Conservation (phyloP, 2,113 vertebrate species). For the Isichthys henryi region DNA sequence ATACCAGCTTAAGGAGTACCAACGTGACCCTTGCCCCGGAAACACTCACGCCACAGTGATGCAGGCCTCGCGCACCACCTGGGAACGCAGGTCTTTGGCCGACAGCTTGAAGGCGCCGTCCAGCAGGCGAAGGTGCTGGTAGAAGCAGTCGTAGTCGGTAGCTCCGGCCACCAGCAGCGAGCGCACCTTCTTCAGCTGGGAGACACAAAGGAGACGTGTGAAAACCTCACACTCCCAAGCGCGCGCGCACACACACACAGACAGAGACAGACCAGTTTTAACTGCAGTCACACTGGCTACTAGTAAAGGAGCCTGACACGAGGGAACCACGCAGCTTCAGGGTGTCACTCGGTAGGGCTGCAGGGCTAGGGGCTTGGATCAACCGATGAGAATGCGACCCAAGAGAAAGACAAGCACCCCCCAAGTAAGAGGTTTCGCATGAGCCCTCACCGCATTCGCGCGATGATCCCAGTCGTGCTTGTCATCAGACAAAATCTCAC, state of each 20-base stretch:
- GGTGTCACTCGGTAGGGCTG: neutral
- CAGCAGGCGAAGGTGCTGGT: conserved; percentile 86
- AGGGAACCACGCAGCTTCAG: neutral
- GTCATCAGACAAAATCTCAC: conserved; percentile 93
- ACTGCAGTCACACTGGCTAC: no score
- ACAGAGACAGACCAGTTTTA: neutral
- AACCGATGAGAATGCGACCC: neutral
- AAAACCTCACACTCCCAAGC: neutral
- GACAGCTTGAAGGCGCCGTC: conserved; percentile 95
- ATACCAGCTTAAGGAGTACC: neutral
- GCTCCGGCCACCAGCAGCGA: conserved; percentile 88
- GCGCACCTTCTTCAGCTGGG: conserved; percentile 86
- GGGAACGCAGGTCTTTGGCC: conserved; percentile 90
- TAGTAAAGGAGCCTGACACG: neutral
- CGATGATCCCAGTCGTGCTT: conserved; percentile 98
- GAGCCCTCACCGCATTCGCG: conserved; percentile 69
- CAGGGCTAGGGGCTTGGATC: neutral
- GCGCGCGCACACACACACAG: neutral
- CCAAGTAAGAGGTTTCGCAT: neutral
- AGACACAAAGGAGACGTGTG: neutral
- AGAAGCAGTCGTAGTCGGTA: conserved; percentile 85
- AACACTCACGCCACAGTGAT: conserved; percentile 91
- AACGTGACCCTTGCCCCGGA: neutral
- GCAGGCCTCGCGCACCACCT: conserved; percentile 94
- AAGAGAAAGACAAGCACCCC: neutral